Evolutionary conservation across 2,888 invertebrate genomes (phyloP).

Genomic region (Aproaerema taeniolella): DNA sequence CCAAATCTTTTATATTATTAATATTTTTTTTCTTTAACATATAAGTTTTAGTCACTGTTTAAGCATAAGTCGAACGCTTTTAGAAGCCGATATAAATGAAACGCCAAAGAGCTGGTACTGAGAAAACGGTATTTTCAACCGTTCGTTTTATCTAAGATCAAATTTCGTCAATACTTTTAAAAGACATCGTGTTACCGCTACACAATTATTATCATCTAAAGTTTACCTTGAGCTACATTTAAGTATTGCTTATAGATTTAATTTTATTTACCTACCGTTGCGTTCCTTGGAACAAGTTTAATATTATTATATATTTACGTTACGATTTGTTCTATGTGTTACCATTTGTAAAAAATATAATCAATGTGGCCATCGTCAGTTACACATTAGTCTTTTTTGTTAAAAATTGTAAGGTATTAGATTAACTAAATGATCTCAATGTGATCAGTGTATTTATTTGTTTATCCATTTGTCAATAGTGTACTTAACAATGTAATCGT

Average conservation of each 20-base stretch:
- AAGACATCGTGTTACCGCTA: constrained; percentile 11
- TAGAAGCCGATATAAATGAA: constrained; percentile 45
- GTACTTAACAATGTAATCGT: constrained; percentile 55
- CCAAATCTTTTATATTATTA: constrained; percentile 67
- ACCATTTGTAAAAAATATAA: constrained; percentile 48
- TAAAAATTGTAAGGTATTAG: constrained; percentile 62
- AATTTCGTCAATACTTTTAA: constrained; percentile 12
- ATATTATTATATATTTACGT: constrained; percentile 40
- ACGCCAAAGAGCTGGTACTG: constrained; percentile 61
- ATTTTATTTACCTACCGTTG: constrained; percentile 29
- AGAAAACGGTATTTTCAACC: constrained; percentile 23
- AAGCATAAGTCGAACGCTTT: constrained; percentile 60
- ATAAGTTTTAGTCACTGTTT: constrained; percentile 69
- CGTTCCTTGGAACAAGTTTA: constrained; percentile 32
- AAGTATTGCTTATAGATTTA: constrained; percentile 35
- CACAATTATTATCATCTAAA: constrained; percentile 18
- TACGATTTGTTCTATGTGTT: constrained; percentile 55
- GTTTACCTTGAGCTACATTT: constrained; percentile 21
- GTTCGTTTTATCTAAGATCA: constrained; percentile 14
- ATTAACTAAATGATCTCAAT: constrained; percentile 70
- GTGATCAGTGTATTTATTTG: constrained; percentile 75
- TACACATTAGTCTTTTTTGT: constrained; percentile 41
- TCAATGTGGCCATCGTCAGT: constrained; percentile 64
- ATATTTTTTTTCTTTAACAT: constrained; percentile 43
- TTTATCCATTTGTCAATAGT: constrained; percentile 66